Evolutionary conservation across 2,888 invertebrate genomes (phyloP), one percentile per base, ranked within the genome.

Genomic region (Phortica magna): DNA sequence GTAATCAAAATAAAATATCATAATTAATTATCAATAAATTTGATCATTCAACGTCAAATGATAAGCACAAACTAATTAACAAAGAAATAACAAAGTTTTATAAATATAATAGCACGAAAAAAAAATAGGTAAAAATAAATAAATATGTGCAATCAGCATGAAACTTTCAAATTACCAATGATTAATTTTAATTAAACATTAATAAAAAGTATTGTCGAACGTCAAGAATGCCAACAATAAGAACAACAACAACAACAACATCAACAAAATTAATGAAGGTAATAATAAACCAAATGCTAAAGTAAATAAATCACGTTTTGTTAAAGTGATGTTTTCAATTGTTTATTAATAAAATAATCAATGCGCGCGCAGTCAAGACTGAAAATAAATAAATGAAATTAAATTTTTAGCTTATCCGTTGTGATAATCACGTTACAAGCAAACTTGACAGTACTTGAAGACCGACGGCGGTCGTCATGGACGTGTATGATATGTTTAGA

Each of bases 131-230:
- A 31, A 68, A 43, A 68, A 42, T 48, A 42, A 67, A 7, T 14
- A n/a, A n/a, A n/a, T n/a, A n/a, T n/a, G n/a, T n/a, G n/a, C n/a
- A n/a, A n/a, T n/a, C n/a, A n/a, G n/a, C n/a, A 68, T 53, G 9
- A 14, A 55, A 31, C 39, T 80, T 73, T 82, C 57, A 76, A 53
- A 61, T 81, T 84, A 86, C 85, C 84, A 79, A 83, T 88, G 89
- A 88, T 88, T 87, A 85, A 83, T 75, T 86, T 88, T 87, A 87
- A 87, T 87, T 87, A 87, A 87, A 87, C 88, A 84, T 88, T 80
- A 88, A 88, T 88, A 88, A 85, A 77, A 78, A 79, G 79, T 80
- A 87, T 81, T 88, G 84, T 88, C 85, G 7, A 48, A 71, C 42
- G 41, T 12, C 72, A 48, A 48, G 85, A 42, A 67, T 42, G 17